phyloP scores from a whole-genome alignment of 2,888 invertebrate species.

The Agrochola lychnidis region DNA sequence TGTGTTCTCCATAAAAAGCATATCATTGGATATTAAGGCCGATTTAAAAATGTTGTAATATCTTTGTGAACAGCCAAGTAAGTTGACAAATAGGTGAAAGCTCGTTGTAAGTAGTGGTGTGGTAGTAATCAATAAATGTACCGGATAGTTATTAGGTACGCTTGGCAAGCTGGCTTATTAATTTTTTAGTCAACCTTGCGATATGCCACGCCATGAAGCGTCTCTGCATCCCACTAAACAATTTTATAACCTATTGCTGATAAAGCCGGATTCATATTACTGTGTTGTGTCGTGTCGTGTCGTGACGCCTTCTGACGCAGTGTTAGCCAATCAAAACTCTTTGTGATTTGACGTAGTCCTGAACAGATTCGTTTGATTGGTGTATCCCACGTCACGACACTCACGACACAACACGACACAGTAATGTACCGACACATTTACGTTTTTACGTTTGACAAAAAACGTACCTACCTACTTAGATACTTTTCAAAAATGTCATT shows the following conservation, averaged over 20 bases:
- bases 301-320: too few relatives aligned
- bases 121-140: slow-evolving; percentile 54
- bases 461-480: not conserved
- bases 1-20: slow-evolving; percentile 16
- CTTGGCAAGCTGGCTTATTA: slow-evolving; percentile 44
- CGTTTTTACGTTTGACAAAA: slow-evolving; percentile 17
- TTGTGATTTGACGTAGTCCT: too few relatives aligned
- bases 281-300: too few relatives aligned
- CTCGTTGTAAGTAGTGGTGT: slow-evolving; percentile 15
- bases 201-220: slow-evolving; percentile 13
- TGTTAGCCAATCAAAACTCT: too few relatives aligned
- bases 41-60: slow-evolving; percentile 27
- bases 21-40: slow-evolving; percentile 16
- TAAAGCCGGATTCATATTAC: too few relatives aligned
- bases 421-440: too few relatives aligned
- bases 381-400: too few relatives aligned
- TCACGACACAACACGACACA: too few relatives aligned
- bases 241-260: too few relatives aligned
- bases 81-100: slow-evolving; percentile 54
- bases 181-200: slow-evolving; percentile 54
- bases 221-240: not conserved
- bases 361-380: too few relatives aligned
- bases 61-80: slow-evolving; percentile 10
- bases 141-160: slow-evolving; percentile 40
- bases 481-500: slow-evolving; percentile 25